phyloP scores from a whole-genome alignment of 1,140 invertebrate genomes.

The Orussus abietinus region DNA sequence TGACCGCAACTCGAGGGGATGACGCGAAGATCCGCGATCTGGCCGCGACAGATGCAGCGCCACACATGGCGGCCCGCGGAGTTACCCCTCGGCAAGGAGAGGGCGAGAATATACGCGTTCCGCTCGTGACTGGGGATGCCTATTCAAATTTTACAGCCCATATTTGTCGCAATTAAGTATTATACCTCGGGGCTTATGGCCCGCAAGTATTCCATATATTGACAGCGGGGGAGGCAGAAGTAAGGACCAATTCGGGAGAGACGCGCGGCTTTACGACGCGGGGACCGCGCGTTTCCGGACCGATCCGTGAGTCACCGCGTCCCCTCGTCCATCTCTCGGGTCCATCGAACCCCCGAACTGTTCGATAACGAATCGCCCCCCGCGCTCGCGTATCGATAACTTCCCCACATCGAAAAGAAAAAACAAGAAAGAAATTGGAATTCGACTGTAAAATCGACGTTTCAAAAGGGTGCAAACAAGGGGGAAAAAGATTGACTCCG shows the following conservation, averaged over 20 bases:
- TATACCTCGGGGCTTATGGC: constrained; percentile 40
- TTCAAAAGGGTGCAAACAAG: not conserved
- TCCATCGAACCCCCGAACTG: not conserved
- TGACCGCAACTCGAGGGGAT: no score
- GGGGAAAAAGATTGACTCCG: constrained; percentile 33
- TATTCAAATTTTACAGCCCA: constrained; percentile 50
- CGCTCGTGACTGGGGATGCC: constrained; percentile 28
- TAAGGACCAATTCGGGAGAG: constrained; percentile 34
- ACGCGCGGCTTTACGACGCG: constrained; percentile 7
- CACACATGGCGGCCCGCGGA: no score
- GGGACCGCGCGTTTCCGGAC: constrained; percentile 1
- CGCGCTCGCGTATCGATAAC: no score
- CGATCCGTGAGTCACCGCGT: no score
- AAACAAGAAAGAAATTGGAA: not conserved
- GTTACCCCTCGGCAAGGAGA: no score
- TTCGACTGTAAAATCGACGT: not conserved
- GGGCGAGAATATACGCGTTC: not conserved
- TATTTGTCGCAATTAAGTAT: constrained; percentile 52
- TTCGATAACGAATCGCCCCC: no score
- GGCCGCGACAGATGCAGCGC: no score
- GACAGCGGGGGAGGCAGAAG: constrained; percentile 20
- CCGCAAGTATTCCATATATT: constrained; percentile 44
- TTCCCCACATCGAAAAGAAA: not conserved
- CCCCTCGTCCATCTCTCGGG: not conserved
- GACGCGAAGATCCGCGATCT: no score